A percentile compares a stretch with the other conserved stretches of the same genome.
phyloP scores from a whole-genome alignment of 2,113 vertebrate species.

The Apteryx owenii region DNA sequence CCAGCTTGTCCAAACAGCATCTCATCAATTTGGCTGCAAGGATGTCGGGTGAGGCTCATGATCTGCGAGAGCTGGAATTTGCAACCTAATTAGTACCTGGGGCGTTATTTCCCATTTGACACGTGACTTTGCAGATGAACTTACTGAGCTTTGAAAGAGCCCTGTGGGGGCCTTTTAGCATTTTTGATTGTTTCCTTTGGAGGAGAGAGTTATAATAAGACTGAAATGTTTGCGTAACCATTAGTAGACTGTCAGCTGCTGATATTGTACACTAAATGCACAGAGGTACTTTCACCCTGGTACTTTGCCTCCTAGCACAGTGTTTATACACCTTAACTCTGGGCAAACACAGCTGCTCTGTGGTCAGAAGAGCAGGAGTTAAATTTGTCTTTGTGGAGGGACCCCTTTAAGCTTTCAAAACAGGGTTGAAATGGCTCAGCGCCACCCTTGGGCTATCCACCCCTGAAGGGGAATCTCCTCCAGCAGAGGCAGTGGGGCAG shows the following conservation, averaged over 20 bases:
- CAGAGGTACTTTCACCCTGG: background rate
- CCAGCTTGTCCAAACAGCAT: background rate
- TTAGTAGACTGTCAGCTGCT: background rate
- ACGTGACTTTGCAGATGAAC: background rate
- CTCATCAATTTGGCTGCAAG: background rate
- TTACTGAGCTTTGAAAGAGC: background rate
- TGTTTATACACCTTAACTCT: no score
- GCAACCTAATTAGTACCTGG: fast-evolving
- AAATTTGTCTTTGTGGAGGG: background rate
- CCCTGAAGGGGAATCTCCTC: background rate
- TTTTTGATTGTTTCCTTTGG: background rate
- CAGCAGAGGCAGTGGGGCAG: background rate
- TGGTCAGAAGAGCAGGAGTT: background rate
- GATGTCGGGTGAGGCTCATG: background rate
- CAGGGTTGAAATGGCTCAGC: background rate
- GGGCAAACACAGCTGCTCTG: background rate
- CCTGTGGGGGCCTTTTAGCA: background rate
- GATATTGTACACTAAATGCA: background rate
- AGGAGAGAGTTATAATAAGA: background rate
- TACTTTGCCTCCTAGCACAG: background rate
- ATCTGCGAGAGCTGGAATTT: background rate
- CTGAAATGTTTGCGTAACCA: background rate
- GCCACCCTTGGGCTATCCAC: background rate
- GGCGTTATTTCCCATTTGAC: background rate
- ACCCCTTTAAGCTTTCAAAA: background rate